phyloP scores from a whole-genome alignment of 2,113 vertebrate genomes.

The Plecturocebus donacophilus region DNA sequence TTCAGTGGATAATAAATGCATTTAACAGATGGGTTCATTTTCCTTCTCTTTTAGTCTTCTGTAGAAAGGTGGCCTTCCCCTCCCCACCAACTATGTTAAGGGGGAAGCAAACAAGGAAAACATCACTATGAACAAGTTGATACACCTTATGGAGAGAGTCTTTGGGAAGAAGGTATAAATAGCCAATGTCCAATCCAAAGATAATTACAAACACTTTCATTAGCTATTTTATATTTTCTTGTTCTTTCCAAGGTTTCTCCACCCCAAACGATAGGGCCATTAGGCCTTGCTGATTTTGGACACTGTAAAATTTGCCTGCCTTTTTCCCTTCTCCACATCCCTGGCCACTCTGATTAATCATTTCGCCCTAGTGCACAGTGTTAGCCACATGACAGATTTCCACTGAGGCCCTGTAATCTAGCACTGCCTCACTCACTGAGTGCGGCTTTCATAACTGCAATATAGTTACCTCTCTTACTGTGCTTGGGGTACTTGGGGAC shows the following conservation, averaged over 20 bases:
- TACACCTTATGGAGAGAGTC: background rate
- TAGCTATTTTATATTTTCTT: background rate
- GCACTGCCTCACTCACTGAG: too few species aligned
- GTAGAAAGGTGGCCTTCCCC: background rate
- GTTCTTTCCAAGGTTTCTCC: background rate
- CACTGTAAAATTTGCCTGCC: background rate
- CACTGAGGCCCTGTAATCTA: background rate
- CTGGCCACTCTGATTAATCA: too few species aligned
- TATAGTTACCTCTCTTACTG: background rate
- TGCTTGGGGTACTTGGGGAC: background rate
- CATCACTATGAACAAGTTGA: background rate
- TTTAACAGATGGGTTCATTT: background rate
- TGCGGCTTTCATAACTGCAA: background rate
- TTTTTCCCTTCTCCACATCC: background rate
- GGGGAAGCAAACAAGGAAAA: background rate
- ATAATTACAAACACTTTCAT: background rate
- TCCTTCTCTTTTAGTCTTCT: background rate
- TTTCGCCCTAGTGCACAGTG: accelerated
- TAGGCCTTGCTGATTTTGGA: background rate
- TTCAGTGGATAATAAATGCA: background rate
- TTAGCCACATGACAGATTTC: too few species aligned
- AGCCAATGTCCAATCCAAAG: background rate
- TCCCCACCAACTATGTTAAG: background rate
- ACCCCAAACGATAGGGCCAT: background rate
- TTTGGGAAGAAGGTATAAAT: background rate